Conservation (phyloP, 2,797 vertebrate species). For the Gallinago nigripennis region DNA sequence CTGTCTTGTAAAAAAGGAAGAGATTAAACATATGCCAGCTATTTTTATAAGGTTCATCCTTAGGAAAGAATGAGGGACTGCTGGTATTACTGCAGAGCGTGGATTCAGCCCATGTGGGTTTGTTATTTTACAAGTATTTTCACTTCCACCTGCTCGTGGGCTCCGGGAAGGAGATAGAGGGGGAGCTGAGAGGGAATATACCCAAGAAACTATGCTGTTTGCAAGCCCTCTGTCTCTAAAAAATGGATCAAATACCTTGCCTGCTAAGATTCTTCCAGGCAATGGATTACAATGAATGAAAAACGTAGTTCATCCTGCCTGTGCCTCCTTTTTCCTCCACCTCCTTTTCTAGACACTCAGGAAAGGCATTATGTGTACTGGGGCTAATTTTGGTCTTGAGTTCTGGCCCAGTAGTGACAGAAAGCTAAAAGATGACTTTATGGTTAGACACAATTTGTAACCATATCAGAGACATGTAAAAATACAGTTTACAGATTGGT, state of each 20-base stretch:
- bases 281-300: neutral
- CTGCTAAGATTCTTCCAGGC: neutral
- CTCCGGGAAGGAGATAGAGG: neutral
- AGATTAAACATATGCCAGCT: neutral
- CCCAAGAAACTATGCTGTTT: neutral
- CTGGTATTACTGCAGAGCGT: neutral
- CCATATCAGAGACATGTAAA: neutral
- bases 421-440: neutral
- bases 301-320: neutral
- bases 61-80: neutral
- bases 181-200: neutral
- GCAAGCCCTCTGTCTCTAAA: neutral
- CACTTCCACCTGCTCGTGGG: neutral
- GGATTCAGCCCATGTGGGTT: neutral
- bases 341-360: neutral
- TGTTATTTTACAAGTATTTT: neutral
- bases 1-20: neutral
- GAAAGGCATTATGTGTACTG: neutral
- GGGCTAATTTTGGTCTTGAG: neutral
- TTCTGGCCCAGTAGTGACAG: neutral
- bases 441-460: neutral
- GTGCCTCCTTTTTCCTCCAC: neutral
- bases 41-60: neutral
- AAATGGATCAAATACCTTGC: neutral
- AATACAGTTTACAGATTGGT: neutral